Conservation (phyloP, 2,797 vertebrate genomes). For the Schizopygopsis pylzovi region DNA sequence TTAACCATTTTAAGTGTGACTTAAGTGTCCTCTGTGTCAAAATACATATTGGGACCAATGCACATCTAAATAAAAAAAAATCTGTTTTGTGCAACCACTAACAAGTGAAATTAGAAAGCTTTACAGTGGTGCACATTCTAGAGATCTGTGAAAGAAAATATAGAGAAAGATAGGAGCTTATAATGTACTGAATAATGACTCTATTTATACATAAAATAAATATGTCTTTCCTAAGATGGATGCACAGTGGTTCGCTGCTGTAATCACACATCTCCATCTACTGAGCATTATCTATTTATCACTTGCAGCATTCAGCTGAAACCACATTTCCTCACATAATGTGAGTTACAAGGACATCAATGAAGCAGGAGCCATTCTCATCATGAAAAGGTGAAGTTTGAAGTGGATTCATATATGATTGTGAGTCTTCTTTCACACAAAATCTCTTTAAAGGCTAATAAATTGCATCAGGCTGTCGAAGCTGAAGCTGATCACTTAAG, state of each 20-base stretch:
- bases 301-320: not conserved
- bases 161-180: not conserved
- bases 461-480: not conserved
- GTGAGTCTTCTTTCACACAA: not conserved
- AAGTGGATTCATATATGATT: not conserved
- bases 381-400: not conserved
- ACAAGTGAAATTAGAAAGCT: not conserved
- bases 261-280: conserved; percentile 12
- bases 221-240: conserved; percentile 6
- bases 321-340: conserved; percentile 9
- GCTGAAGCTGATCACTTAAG: not conserved
- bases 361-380: conserved; percentile 1
- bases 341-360: not conserved
- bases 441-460: not conserved
- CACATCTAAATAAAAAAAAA: not conserved
- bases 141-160: not conserved
- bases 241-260: not conserved
- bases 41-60: not conserved
- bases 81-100: not conserved
- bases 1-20: not conserved
- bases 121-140: not conserved
- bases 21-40: not conserved
- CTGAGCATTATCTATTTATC: conserved; percentile 8
- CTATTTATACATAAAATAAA: not conserved
- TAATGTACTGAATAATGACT: not conserved